These are phyloP conservation scores for Sphaeridia pumilis DNA, from an alignment of 2,888 invertebrate genomes.

Conservation along the genomic window DNA sequence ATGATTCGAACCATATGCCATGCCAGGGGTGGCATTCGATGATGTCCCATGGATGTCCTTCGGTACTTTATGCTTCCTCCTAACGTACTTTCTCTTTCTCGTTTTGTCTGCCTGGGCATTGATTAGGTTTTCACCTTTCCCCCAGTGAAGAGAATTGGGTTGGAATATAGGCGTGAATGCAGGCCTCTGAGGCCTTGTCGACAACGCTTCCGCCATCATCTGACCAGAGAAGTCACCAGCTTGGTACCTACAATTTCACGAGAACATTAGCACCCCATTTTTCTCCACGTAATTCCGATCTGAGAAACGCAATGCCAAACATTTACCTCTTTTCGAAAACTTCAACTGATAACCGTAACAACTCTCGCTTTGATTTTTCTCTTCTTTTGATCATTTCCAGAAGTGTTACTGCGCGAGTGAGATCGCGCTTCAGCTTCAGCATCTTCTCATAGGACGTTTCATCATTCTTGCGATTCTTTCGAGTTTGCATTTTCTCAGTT, in stretches of 20 bases:
- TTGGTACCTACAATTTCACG: constrained; percentile 64
- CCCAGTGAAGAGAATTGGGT: constrained; percentile 30
- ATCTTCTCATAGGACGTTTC: constrained; percentile 99
- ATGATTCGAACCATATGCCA: too few relatives aligned
- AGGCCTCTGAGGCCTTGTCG: constrained; percentile 55
- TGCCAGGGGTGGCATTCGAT: constrained; percentile 21
- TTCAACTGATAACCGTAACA: constrained; percentile 76
- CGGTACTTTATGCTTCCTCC: constrained; percentile 69
- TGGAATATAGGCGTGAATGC: constrained; percentile 60
- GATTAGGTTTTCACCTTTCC: constrained; percentile 41
- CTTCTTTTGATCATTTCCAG: constrained; percentile 82
- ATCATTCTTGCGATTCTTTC: constrained; percentile 97
- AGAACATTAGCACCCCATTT: too few relatives aligned
- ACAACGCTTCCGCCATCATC: constrained; percentile 62
- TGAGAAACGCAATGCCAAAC: too few relatives aligned
- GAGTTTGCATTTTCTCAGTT: constrained; percentile 99
- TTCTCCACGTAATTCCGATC: too few relatives aligned
- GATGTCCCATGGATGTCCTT: constrained; percentile 15
- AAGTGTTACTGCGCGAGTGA: constrained; percentile 76
- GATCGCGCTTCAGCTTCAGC: constrained; percentile 87
- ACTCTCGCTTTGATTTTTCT: constrained; percentile 85
- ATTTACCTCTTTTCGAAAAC: constrained; percentile 72
- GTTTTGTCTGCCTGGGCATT: constrained; percentile 56
- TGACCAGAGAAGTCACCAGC: constrained; percentile 80
- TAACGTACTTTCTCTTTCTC: constrained; percentile 90